A percentile compares a stretch with the other conserved stretches of the same genome.
Conservation (phyloP, 2,113 vertebrate genomes). For the Sorex araneus region DNA sequence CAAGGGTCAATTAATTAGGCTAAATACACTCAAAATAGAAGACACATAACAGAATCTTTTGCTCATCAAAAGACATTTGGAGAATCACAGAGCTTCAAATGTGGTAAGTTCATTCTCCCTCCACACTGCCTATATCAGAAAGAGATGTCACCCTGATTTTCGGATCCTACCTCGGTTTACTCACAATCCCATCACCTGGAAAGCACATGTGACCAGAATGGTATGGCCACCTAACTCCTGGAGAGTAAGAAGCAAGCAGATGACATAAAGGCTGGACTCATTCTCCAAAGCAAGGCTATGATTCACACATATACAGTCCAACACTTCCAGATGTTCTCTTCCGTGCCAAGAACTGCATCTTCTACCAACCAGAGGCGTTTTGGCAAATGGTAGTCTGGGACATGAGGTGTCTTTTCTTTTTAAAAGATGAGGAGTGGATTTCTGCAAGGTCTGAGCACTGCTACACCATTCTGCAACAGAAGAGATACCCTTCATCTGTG, state of each 20-base stretch:
- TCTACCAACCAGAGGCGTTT: neutral
- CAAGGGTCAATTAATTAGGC: conserved; percentile 41
- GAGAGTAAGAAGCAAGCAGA: conserved; percentile 40
- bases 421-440: neutral
- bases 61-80: conserved; percentile 50
- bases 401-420: neutral
- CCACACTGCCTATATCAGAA: neutral
- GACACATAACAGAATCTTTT: conserved; percentile 41
- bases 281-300: neutral
- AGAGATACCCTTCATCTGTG: no score
- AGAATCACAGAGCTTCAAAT: neutral
- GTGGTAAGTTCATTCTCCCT: neutral
- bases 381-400: neutral
- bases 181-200: neutral
- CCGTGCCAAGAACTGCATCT: neutral
- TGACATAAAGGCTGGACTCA: neutral
- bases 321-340: conserved; percentile 3
- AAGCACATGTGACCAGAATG: neutral
- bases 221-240: conserved; percentile 12
- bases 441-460: neutral
- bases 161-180: neutral
- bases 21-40: conserved; percentile 68
- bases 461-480: no score
- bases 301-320: neutral
- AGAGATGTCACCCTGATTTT: neutral